Conservation (phyloP, 2,797 vertebrate genomes). For the Sebastiscus tertius region DNA sequence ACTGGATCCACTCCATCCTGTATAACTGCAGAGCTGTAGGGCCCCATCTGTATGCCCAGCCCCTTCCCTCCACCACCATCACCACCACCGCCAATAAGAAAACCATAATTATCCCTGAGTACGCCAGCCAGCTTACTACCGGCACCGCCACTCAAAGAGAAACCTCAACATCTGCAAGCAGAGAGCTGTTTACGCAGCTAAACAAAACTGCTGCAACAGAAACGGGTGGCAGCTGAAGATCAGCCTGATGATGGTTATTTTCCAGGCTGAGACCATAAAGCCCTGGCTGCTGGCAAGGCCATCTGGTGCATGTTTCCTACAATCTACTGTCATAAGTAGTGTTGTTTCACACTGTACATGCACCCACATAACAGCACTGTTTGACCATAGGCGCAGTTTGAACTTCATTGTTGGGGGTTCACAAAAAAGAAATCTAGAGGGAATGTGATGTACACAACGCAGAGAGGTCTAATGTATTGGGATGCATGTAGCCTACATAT, state of each 20-base stretch:
- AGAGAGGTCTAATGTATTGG: too few relatives aligned
- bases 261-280: constrained; percentile 61
- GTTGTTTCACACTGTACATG: constrained; percentile 41
- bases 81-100: constrained; percentile 53
- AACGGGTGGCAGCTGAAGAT: constrained; percentile 37
- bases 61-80: constrained; percentile 27
- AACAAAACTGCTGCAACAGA: constrained; percentile 50
- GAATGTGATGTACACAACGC: too few relatives aligned
- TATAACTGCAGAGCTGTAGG: constrained; percentile 26
- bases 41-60: constrained; percentile 22
- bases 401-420: fast-evolving
- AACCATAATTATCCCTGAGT: constrained; percentile 68
- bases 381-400: neutral
- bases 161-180: constrained; percentile 65
- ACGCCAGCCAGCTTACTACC: constrained; percentile 47
- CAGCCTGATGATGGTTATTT: constrained; percentile 69
- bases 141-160: constrained; percentile 42
- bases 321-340: constrained; percentile 37
- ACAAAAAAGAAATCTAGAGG: too few relatives aligned
- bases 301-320: constrained; percentile 63
- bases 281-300: constrained; percentile 58
- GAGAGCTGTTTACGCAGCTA: constrained; percentile 37
- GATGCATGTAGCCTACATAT: too few relatives aligned
- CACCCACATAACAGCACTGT: neutral
- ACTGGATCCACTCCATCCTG: constrained; percentile 52